Evolutionary conservation across 2,888 invertebrate species (phyloP).

Genomic region (Monoplex corrugatus): DNA sequence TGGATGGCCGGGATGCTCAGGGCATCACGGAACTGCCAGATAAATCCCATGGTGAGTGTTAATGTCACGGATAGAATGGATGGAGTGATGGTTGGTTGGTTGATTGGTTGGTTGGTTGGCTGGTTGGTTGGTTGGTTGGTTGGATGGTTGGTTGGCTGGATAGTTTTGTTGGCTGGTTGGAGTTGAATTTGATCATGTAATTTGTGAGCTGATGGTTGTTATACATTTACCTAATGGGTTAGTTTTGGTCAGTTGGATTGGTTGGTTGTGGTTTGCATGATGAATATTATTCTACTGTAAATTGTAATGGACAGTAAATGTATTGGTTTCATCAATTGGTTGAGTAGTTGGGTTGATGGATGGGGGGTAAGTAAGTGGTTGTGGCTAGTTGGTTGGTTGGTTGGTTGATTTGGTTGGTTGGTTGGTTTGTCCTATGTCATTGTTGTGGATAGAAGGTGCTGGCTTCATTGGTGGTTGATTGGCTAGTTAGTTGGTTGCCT

Average conservation of each 20-base stretch:
- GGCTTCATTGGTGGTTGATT: no score
- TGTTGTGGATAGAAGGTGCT: no score
- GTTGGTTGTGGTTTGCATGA: not conserved
- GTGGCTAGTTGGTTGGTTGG: not conserved
- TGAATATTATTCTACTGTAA: no score
- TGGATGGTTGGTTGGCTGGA: not conserved
- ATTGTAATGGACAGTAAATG: no score
- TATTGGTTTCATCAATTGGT: no score
- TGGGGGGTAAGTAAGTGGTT: not conserved
- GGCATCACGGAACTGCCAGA: constrained; percentile 52
- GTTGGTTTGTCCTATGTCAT: no score
- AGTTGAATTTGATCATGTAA: not conserved
- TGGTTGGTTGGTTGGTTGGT: not conserved
- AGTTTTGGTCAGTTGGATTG: not conserved
- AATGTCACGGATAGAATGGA: not conserved
- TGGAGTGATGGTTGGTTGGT: not conserved
- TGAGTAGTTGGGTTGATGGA: not conserved
- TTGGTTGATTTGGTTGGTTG: not conserved
- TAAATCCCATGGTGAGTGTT: constrained; percentile 64
- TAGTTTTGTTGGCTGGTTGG: not conserved
- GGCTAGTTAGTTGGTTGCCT: no score
- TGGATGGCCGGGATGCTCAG: constrained; percentile 60
- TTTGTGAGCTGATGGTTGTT: no score
- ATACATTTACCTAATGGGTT: no score
- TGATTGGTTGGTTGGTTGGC: not conserved